Conservation (phyloP, 2,113 vertebrate genomes). For the Rhynchomys soricoides region DNA sequence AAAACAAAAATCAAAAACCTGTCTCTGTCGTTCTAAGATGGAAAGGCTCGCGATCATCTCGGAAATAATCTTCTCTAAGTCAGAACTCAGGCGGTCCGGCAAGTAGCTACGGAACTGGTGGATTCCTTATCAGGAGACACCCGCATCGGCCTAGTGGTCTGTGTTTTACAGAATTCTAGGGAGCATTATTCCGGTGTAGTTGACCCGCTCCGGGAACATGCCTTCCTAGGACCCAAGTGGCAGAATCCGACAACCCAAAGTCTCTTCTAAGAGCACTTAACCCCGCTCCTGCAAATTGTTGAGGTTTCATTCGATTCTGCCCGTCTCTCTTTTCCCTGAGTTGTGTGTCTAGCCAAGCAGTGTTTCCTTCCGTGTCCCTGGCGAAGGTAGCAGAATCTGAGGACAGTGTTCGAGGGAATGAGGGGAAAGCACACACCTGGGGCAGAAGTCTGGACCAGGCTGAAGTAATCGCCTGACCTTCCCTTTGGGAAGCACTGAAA, state of each 20-base stretch:
- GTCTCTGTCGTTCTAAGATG: not conserved
- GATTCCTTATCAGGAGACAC: conserved; percentile 24
- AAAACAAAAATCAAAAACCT: not conserved
- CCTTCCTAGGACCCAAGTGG: not conserved
- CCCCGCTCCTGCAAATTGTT: conserved; percentile 47
- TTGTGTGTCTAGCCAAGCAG: not conserved
- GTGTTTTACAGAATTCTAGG: not conserved
- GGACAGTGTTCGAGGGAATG: not conserved
- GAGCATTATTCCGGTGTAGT: not conserved
- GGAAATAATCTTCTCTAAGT: not conserved
- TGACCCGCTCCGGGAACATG: not conserved
- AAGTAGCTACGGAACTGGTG: not conserved
- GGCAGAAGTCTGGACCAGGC: not conserved
- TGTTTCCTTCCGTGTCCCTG: not conserved
- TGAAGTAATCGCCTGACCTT: not conserved
- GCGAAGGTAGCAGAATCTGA: not conserved
- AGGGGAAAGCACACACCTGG: not conserved
- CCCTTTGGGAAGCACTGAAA: not conserved
- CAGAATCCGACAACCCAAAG: not conserved
- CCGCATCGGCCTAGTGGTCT: not conserved
- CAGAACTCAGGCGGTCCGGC: not conserved
- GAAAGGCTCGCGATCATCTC: not conserved
- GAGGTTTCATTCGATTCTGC: not conserved
- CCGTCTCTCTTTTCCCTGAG: not conserved
- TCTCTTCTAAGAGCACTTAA: not conserved